Conservation (phyloP, 2,113 vertebrate species). For the Oreochromis tanganicae region DNA sequence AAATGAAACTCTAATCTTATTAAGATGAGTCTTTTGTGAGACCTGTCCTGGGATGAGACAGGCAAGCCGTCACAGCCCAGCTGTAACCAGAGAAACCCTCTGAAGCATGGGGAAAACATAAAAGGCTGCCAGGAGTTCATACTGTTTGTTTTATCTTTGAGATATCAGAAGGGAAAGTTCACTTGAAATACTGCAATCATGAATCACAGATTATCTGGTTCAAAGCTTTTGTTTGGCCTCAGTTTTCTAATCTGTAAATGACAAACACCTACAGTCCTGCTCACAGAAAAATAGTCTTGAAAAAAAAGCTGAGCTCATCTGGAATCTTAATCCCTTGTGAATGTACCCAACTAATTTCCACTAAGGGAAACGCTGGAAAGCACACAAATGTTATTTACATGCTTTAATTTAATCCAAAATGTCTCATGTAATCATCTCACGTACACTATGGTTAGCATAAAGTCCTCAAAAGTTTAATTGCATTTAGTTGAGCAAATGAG, state of each 20-base stretch:
- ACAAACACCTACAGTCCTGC: background rate
- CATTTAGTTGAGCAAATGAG: background rate
- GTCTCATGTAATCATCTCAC: background rate
- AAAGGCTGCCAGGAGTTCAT: background rate
- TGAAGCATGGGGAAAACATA: background rate
- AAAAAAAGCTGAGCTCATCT: background rate
- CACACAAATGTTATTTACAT: background rate
- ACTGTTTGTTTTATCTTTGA: background rate
- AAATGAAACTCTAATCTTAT: background rate
- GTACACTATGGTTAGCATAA: accelerated
- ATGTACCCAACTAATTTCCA: background rate
- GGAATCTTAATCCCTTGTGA: background rate
- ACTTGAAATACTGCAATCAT: background rate
- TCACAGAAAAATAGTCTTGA: background rate
- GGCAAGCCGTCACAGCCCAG: background rate
- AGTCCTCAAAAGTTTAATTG: background rate
- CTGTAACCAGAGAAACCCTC: background rate
- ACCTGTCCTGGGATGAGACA: background rate
- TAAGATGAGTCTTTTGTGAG: background rate
- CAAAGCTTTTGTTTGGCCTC: background rate
- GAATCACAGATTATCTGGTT: background rate
- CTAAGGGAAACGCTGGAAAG: background rate
- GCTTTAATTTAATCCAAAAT: background rate
- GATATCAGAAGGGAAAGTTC: background rate
- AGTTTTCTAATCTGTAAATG: background rate